Evolutionary conservation across 2,113 vertebrate species (phyloP), one percentile per base, ranked within the genome.

Genomic region (Formicarius rufipectus): DNA sequence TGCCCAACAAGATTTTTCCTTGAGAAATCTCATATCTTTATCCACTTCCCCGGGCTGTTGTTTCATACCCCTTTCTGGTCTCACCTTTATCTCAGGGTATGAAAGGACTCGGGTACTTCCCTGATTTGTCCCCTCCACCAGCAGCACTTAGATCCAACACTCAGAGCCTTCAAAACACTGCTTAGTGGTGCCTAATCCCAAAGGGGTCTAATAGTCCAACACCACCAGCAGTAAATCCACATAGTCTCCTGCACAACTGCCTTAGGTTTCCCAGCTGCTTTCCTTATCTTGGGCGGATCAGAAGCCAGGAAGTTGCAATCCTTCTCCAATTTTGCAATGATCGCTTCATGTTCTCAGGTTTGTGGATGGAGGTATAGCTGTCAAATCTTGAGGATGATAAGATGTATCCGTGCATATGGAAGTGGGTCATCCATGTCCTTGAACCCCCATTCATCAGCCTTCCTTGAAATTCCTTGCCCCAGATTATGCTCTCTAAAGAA

Each of bases 1-100:
- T 95, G 47, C 91, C 73, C 88, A 93, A 93, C 33, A 87, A 73
- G 33, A 22, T 67, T 89, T 89, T 95, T 78, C 55, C 18, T 76
- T 63, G 33, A 19, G n/a, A 85, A 78, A 80, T 88, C 58, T 76
- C 77, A n/a, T 62, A 71, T 55, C n/a, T 93, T 83, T 85, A 50
- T 22, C 28, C 14, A 31, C 27, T 0, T 0, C 37, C 44, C 55
- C 21, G 19, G 28, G 6, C 4, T 60, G 55, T 14, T 66, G 39
- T 37, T 56, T 42, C n/a, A 7, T n/a, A 28, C 2, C 4, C 3
- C 19, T 24, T 74, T 74, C 31, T 52, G 33, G 20, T 78, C 47
- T 78, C 21, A 24, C 47, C 39, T 59, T 72, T 42, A 39, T 14
- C n/a, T 78, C 42, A 33, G 10, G 7, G 6, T 31, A 25, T 10